phyloP scores from a whole-genome alignment of 2,888 invertebrate genomes.

The Erannis defoliaria region DNA sequence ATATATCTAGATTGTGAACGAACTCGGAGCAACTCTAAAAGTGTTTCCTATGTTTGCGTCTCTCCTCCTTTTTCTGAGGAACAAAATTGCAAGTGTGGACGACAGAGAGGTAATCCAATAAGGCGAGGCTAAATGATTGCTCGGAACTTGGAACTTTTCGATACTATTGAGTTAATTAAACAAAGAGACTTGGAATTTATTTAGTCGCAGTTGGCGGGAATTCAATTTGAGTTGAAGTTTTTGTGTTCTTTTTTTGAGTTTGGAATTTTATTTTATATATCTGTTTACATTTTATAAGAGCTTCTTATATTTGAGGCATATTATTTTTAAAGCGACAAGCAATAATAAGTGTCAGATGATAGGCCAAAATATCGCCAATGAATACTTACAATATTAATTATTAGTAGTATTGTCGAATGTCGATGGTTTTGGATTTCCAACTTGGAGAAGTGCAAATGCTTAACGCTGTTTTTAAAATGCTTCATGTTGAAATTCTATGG shows the following conservation, averaged over 20 bases:
- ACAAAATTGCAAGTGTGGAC: conserved; percentile 58
- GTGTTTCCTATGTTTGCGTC: conserved; percentile 57
- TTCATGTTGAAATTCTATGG: too few relatives aligned
- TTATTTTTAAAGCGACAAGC: too few relatives aligned
- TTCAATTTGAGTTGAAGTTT: conserved; percentile 24
- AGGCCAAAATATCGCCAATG: too few relatives aligned
- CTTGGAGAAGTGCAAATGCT: too few relatives aligned
- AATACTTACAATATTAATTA: too few relatives aligned
- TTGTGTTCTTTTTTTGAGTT: conserved; percentile 16
- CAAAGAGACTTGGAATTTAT: conserved; percentile 37
- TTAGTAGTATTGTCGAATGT: too few relatives aligned
- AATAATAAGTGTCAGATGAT: too few relatives aligned
- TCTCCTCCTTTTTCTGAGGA: conserved; percentile 48
- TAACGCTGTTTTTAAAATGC: too few relatives aligned
- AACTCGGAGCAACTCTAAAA: conserved; percentile 59
- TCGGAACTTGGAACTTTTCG: conserved; percentile 50
- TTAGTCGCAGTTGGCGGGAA: conserved; percentile 26
- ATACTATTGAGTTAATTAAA: conserved; percentile 65
- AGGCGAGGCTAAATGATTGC: conserved; percentile 61
- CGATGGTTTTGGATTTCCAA: too few relatives aligned
- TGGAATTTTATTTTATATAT: conserved; percentile 50
- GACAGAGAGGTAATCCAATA: conserved; percentile 61
- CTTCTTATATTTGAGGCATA: conserved; percentile 54
- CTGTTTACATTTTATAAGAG: conserved; percentile 75
- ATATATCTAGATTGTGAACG: conserved; percentile 84